Percentiles rank a stretch among this genome's conserved stretches.
Conservation (phyloP, 2,888 invertebrate species). For the Prosapia bicincta region DNA sequence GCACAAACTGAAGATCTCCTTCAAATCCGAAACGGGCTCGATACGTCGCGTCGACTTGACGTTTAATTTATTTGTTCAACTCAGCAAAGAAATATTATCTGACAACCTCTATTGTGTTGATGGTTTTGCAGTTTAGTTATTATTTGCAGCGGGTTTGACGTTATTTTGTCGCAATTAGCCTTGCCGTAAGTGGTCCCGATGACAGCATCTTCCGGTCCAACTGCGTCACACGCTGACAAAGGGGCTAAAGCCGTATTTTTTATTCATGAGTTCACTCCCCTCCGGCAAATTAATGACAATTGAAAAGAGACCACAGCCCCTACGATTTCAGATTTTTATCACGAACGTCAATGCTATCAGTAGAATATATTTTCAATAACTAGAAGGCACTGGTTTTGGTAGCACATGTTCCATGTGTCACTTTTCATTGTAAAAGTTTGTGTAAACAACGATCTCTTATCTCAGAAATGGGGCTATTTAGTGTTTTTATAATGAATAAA, state of each 20-base stretch:
- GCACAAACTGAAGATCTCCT: too few species aligned
- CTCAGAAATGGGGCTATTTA: neutral
- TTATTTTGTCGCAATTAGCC: too few species aligned
- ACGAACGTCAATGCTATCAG: neutral
- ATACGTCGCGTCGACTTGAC: too few species aligned
- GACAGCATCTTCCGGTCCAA: neutral
- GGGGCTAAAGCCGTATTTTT: slow-evolving; percentile 22
- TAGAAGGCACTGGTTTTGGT: neutral
- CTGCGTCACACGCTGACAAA: neutral
- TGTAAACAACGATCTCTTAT: neutral
- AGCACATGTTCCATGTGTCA: neutral
- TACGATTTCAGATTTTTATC: neutral
- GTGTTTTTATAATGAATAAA: too few species aligned
- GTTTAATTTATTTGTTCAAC: too few species aligned
- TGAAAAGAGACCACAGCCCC: neutral
- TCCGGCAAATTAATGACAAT: neutral
- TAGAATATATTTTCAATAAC: neutral
- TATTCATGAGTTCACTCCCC: slow-evolving; percentile 25
- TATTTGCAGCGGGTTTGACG: too few species aligned
- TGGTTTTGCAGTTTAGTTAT: too few species aligned
- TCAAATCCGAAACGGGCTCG: too few species aligned
- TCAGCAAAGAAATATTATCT: too few species aligned
- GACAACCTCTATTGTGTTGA: too few species aligned
- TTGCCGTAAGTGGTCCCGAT: neutral
- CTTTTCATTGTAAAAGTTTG: neutral